These are phyloP conservation scores for Pempheris klunzingeri DNA, from an alignment of 2,797 vertebrate genomes.

Conservation along the genomic window DNA sequence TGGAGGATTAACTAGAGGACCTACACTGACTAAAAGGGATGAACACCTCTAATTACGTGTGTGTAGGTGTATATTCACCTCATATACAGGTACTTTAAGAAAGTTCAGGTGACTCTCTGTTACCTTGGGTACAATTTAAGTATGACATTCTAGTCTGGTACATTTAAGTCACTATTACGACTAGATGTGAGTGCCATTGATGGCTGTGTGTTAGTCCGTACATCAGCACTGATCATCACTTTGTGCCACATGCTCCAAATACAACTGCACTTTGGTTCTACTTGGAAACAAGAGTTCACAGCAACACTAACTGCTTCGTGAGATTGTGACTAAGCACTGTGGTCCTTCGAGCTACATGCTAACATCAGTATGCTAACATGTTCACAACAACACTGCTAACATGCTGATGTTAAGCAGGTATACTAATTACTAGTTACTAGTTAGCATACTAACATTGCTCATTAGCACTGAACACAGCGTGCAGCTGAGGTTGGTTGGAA, in stretches of 20 bases:
- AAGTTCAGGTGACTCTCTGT: constrained; percentile 17
- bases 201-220: background rate
- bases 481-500: background rate
- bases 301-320: background rate
- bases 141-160: background rate
- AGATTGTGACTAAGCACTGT: background rate
- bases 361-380: background rate
- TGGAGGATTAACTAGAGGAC: constrained; percentile 38
- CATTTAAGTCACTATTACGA: background rate
- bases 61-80: constrained; percentile 29
- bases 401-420: background rate
- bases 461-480: background rate
- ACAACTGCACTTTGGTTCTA: background rate
- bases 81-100: background rate
- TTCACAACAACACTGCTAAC: background rate
- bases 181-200: background rate
- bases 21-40: constrained; percentile 34
- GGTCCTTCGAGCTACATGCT: background rate
- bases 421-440: background rate
- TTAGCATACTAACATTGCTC: background rate
- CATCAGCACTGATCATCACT: constrained; percentile 1
- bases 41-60: constrained; percentile 27
- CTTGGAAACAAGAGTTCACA: background rate
- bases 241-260: constrained; percentile 1
- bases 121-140: constrained; percentile 10